Base-by-base conservation (phyloP, 2,113 vertebrate genomes). In the Eretmochelys imbricata region DNA sequence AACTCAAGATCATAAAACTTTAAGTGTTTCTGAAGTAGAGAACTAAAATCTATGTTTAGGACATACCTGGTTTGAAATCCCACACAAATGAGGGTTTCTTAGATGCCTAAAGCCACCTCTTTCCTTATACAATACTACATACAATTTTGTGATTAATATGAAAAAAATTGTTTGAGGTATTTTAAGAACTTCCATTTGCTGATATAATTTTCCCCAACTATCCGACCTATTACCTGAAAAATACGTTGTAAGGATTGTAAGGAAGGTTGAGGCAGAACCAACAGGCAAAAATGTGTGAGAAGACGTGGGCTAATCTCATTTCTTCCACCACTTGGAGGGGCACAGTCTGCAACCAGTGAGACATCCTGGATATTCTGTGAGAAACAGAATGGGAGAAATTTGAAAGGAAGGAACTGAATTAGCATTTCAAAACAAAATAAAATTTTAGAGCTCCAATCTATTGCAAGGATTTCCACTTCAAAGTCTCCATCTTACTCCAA, bases 241-340 rank as follows among this genome's bases (percentile, higher is more conserved):
- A 97, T 96, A 54, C 92, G 89, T 50, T 65, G 51, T 42, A 98
- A 94, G 48, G 96, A 95, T 27, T 82, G 82, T 59, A 94, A 96
- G 22, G 97, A 97, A 82, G 96, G 97, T n/a, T 97, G 96, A 83
- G 97, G 97, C 69, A 98, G 38, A 16, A 96, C 86, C 35, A 98
- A 88, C 10, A 89, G 48, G 50, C 94, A 98, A 89, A 98, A 98
- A 20, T 96, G 96, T 81, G 94, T 97, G 42, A 98, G 95, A 50
- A 98, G 96, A 17, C 97, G 95, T 10, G 97, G 93, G 51, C 82
- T 98, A 82, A 98, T 82, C 1, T 94, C 46, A 93, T 94, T 95
- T 38, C 88, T 96, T 25, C 93, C 87, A 16, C 80, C 55, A 7
- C 54, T 75, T n/a, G 95, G 79, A 82, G 96, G 84, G 6, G 69